These are phyloP conservation scores for Frieseomelitta varia DNA, from an alignment of 1,140 invertebrate species.

Conservation along the genomic window DNA sequence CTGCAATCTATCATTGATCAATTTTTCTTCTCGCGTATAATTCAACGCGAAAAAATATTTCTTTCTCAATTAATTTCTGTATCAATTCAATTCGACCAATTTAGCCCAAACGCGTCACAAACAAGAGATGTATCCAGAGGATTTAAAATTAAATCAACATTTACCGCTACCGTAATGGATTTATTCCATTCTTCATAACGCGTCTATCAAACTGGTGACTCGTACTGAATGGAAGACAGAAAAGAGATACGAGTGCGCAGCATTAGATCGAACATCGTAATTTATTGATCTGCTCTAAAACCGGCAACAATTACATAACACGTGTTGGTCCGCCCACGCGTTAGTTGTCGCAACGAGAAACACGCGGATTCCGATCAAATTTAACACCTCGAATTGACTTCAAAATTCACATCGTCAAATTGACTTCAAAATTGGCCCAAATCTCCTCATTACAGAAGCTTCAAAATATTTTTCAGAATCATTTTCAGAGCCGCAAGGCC, in stretches of 20 bases:
- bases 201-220: neutral
- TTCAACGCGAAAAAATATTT: neutral
- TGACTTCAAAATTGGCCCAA: too few species aligned
- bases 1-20: too few species aligned
- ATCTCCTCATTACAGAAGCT: too few species aligned
- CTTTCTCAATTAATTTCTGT: neutral
- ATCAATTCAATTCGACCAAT: neutral
- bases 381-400: too few species aligned
- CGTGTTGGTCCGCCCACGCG: neutral
- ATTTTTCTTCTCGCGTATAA: too few species aligned
- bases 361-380: too few species aligned
- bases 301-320: conserved; percentile 9
- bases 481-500: too few species aligned
- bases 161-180: neutral
- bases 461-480: too few species aligned
- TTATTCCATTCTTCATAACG: neutral
- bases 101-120: neutral
- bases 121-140: neutral
- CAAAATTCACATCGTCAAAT: too few species aligned
- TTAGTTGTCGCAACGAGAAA: too few species aligned
- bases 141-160: neutral
- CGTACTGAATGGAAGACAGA: neutral
- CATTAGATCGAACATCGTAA: conserved; percentile 21
- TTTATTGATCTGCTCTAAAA: conserved; percentile 24
- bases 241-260: conserved; percentile 1